Evolutionary conservation across 2,888 invertebrate genomes (phyloP).

Genomic region (Corbicula japonica): DNA sequence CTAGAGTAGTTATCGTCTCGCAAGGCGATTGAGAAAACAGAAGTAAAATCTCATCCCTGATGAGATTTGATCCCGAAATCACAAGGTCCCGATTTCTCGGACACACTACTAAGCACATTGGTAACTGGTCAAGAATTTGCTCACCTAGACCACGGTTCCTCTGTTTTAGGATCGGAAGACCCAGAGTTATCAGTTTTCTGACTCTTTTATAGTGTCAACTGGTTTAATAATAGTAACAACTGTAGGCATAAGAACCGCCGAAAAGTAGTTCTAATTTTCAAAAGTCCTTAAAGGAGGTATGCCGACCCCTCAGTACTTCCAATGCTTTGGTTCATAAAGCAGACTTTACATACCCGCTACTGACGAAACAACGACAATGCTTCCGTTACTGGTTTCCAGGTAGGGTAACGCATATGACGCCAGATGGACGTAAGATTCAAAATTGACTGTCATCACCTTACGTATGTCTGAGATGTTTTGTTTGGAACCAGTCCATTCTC

Average conservation of each 20-base stretch:
- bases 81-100: too few species aligned
- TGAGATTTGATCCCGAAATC: too few species aligned
- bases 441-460: constrained; percentile 80
- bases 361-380: constrained; percentile 82
- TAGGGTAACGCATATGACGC: constrained; percentile 81
- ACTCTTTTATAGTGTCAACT: neutral
- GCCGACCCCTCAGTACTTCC: neutral
- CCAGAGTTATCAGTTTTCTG: neutral
- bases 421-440: constrained; percentile 83
- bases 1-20: too few species aligned
- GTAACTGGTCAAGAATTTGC: too few species aligned
- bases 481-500: constrained; percentile 76
- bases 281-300: neutral
- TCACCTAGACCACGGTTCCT: constrained; percentile 98
- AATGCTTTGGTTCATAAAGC: neutral
- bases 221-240: neutral
- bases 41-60: too few species aligned
- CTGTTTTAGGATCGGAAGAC: too few species aligned
- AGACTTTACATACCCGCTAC: constrained; percentile 80
- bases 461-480: constrained; percentile 77
- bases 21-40: too few species aligned
- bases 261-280: neutral
- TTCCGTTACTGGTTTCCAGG: constrained; percentile 77
- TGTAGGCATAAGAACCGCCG: too few species aligned
- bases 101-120: too few species aligned